Evolutionary conservation across 2,888 invertebrate species (phyloP).

Genomic region (Sinelater perroti): DNA sequence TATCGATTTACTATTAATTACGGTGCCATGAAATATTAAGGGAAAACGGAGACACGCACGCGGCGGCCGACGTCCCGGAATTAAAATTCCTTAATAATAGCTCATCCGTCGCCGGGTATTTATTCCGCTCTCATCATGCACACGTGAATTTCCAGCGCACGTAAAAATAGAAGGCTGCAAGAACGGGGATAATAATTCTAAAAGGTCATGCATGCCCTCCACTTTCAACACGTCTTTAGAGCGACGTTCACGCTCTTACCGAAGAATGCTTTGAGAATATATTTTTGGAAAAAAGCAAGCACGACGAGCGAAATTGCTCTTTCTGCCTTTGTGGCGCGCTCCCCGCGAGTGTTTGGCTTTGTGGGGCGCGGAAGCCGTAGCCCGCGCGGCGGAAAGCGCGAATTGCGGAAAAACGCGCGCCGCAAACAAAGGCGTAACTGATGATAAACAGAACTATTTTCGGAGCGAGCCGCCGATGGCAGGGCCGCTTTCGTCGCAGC

Average conservation of each 20-base stretch:
- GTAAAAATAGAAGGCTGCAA: constrained; percentile 30
- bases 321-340: constrained; percentile 34
- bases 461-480: neutral
- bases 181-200: constrained; percentile 29
- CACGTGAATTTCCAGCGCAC: constrained; percentile 15
- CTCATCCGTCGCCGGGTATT: constrained; percentile 18
- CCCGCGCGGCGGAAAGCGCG: no score
- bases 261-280: constrained; percentile 45
- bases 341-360: no score
- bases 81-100: constrained; percentile 21
- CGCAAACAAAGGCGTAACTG: constrained; percentile 10
- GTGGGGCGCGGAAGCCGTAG: no score
- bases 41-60: neutral
- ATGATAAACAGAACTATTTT: constrained; percentile 24
- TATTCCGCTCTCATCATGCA: constrained; percentile 24
- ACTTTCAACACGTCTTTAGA: constrained; percentile 43
- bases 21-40: neutral
- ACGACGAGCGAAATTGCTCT: constrained; percentile 36
- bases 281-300: constrained; percentile 40
- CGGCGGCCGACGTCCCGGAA: neutral
- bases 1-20: neutral
- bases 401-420: neutral
- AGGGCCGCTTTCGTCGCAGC: neutral
- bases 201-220: constrained; percentile 39
- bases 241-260: constrained; percentile 41